Conservation (phyloP, 64 coral and sea anemone genomes). For the Dendrophyllia cribrosa region DNA sequence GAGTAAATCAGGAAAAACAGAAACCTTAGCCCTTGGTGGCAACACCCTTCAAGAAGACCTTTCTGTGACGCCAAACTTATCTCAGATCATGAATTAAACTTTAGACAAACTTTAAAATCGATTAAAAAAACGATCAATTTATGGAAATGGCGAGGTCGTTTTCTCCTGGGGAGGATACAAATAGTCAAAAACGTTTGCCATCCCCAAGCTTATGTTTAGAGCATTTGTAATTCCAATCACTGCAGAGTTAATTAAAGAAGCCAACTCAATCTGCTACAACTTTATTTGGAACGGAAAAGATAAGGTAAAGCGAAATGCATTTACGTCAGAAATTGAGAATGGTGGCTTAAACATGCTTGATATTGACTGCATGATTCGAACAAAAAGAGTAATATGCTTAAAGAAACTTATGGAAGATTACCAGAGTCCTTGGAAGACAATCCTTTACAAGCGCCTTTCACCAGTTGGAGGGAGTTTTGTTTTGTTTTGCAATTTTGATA, state of each 20-base stretch:
- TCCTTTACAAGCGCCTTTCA: neutral
- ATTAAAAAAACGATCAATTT: slow-evolving; percentile 4
- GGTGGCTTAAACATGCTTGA: slow-evolving; percentile 59
- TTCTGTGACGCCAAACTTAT: neutral
- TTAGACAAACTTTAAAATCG: neutral
- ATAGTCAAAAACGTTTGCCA: slow-evolving; percentile 19
- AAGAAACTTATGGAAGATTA: slow-evolving; percentile 26
- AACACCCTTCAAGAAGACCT: no score
- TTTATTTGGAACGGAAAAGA: slow-evolving; percentile 68
- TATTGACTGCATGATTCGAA: slow-evolving; percentile 8
- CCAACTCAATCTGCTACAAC: neutral
- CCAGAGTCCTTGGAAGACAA: slow-evolving; percentile 15
- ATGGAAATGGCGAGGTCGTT: slow-evolving; percentile 9
- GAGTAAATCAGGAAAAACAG: no score
- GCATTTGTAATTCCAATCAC: neutral
- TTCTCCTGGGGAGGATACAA: neutral
- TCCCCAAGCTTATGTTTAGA: slow-evolving; percentile 38
- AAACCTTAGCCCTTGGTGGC: no score
- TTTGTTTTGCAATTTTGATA: slow-evolving; percentile 33
- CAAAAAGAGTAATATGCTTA: slow-evolving; percentile 24
- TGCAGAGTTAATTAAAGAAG: slow-evolving; percentile 46
- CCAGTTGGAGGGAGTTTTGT: slow-evolving; percentile 12
- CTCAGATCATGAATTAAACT: neutral
- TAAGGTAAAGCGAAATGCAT: slow-evolving; percentile 18
- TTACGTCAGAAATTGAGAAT: neutral